Base-by-base conservation (phyloP, 2,113 vertebrate genomes). In the Percopsis transmontana region DNA sequence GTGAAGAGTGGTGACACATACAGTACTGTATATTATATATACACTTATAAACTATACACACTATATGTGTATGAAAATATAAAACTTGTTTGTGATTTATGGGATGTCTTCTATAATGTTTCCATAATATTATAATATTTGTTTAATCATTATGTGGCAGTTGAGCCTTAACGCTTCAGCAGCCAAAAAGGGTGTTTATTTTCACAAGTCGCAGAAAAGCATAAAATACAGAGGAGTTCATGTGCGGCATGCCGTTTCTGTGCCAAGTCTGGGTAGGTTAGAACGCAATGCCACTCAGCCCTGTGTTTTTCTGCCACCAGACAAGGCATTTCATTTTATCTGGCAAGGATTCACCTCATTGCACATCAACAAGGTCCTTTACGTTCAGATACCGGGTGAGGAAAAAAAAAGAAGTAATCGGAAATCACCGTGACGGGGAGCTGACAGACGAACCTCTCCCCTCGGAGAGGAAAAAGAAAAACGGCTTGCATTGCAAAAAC, bases 131-230 rank as follows among this genome's bases (percentile, higher is more conserved):
- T 27, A 62, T 50, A 6, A 33, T 9, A 39, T 27, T 20, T 61
- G 57, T 83, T 75, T 71, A 67, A 78, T 70, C 57, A 23, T 80
- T 79, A 66, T 48, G 70, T 79, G 72, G 65, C 68, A 69, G 51
- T 3, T 52, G 70, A 50, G 62, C 60, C 62, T 64, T 11, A 20
- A 52, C 58, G 59, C 52, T 61, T 76, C 58, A 68, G 63, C 72
- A 82, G 83, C 88, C 80, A 89, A 80, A 19, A 24, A 74, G 59
- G 76, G 72, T 88, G 85, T 88, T 89, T 89, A 80, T 87, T 88
- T 89, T 88, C 77, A 72, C 82, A 80, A 83, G 80, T 85, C 67
- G 76, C 67, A 11, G 45, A 65, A 68, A 79, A 77, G 64, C 79
- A 80, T 88, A 83, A n/a, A 89, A 88, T 81, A 87, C 62, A 64